Base-by-base conservation (phyloP, 2,797 vertebrate genomes). In the Eospalax fontanierii region DNA sequence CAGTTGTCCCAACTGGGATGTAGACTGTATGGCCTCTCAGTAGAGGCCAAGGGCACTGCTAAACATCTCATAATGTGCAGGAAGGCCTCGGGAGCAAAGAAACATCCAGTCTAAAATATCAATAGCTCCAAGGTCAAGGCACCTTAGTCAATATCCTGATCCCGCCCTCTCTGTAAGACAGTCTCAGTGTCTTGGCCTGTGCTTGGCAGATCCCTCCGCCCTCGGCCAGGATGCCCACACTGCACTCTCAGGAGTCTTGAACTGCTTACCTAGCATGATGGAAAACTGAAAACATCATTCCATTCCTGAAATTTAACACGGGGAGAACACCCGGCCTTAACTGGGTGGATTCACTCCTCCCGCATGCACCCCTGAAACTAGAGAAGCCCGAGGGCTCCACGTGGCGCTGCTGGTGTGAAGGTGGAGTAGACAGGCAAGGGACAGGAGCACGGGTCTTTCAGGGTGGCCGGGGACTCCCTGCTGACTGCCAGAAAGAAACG, bases 361-460 rank as follows among this genome's bases (percentile, higher is more conserved):
- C 8, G 14, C 18, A 22, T 26, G 30, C 7, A 24, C 6, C 35
- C 35, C 19, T 79, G 33, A 78, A 74, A 59, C 11, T 80, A 46
- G 59, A 80, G 82, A 11, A 11, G 30, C 24, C 70, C 21, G 22
- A 50, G 35, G 75, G 19, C n/a, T 6, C 35, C 28, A 12, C 0
- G 26, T 43, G 28, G n/a, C 0, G 0, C 16, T 2, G 10, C 40
- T 2, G 35, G 61, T 0, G 30, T 35, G 15, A 35, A 40, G 54
- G 21, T 15, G 35, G 6, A 3, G 33, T 3, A 12, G 14, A 50
- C 1, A 11, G 26, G 15, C 11, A 1, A n/a, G 2, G 1, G 30
- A 59, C 59, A 1, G 26, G 89, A 10, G 78, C 12, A 16, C 38
- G 57, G 33, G 24, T 5, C 68, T 9, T 80, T 66, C 9, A 83